Evolutionary conservation across 2,113 vertebrate genomes (phyloP).

Genomic region (Hymenochirus boettgeri): DNA sequence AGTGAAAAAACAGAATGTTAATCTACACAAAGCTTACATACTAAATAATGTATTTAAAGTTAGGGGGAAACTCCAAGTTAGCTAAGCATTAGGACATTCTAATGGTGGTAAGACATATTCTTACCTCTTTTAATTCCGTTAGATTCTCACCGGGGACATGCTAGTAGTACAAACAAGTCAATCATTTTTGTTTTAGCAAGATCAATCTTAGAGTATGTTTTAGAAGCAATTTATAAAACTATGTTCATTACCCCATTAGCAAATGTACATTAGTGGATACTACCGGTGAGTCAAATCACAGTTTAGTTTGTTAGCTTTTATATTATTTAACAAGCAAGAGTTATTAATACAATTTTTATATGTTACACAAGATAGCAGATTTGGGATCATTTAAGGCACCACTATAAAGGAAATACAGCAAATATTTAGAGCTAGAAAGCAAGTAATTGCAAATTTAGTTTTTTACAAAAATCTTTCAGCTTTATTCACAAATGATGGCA

Average conservation of each 20-base stretch:
- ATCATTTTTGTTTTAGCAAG: slow-evolving; percentile 94
- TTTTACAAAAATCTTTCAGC: slow-evolving; percentile 84
- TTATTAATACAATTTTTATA: slow-evolving; percentile 85
- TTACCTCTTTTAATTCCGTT: slow-evolving; percentile 98
- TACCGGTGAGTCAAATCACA: slow-evolving; percentile 84
- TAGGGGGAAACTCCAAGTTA: slow-evolving; percentile 75
- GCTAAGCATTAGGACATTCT: slow-evolving; percentile 79
- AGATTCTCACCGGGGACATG: slow-evolving; percentile 89
- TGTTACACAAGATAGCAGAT: slow-evolving; percentile 82
- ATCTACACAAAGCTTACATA: slow-evolving; percentile 79
- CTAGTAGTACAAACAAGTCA: slow-evolving; percentile 91
- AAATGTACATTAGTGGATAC: slow-evolving; percentile 85
- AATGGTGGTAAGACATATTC: slow-evolving; percentile 82
- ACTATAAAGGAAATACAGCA: slow-evolving; percentile 84
- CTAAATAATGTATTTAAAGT: slow-evolving; percentile 79
- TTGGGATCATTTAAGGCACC: slow-evolving; percentile 84
- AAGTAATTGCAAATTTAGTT: slow-evolving; percentile 84
- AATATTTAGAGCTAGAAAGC: slow-evolving; percentile 83
- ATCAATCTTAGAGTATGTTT: slow-evolving; percentile 91
- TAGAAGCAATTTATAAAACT: slow-evolving; percentile 92
- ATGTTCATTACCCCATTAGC: slow-evolving; percentile 84
- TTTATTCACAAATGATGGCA: slow-evolving; percentile 88
- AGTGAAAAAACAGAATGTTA: slow-evolving; percentile 84
- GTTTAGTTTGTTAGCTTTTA: slow-evolving; percentile 85
- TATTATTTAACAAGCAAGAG: slow-evolving; percentile 88